A percentile compares a stretch with the other conserved stretches of the same genome.
These are phyloP conservation scores for Spinibarbus caldwelli DNA, from an alignment of 2,797 vertebrate species.

Conservation along the genomic window DNA sequence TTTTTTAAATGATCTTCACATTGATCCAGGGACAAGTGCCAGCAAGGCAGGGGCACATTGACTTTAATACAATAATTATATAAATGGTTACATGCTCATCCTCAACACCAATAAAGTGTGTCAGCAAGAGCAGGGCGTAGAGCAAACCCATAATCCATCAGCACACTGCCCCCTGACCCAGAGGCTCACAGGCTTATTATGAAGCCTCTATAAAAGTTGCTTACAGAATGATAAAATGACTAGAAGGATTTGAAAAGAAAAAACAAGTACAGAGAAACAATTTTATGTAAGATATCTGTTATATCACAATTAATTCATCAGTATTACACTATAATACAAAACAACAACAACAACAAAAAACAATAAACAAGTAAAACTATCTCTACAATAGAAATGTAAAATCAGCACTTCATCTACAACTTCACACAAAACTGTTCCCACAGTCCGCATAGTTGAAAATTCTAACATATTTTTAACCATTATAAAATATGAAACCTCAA, in stretches of 20 bases:
- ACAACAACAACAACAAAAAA: too few species aligned
- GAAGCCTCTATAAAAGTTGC: slow-evolving; percentile 86
- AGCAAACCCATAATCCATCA: slow-evolving; percentile 99
- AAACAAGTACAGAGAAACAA: slow-evolving; percentile 41
- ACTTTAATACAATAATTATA: slow-evolving; percentile 99
- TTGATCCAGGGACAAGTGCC: slow-evolving; percentile 96
- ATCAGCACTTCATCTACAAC: background rate
- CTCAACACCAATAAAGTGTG: slow-evolving; percentile 97
- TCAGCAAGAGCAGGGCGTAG: slow-evolving; percentile 88
- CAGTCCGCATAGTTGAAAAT: background rate
- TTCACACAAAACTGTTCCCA: background rate
- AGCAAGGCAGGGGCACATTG: slow-evolving; percentile 86
- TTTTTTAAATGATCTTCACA: slow-evolving; percentile 99
- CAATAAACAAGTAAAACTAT: too few species aligned
- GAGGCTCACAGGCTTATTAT: slow-evolving; percentile 84
- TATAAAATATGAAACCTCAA: background rate
- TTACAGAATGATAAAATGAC: slow-evolving; percentile 78
- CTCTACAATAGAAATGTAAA: background rate
- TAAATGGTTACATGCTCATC: slow-evolving; percentile 99
- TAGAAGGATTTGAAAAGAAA: slow-evolving; percentile 68
- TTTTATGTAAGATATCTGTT: background rate
- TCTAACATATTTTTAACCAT: background rate
- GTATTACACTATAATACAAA: too few species aligned
- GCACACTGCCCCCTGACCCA: slow-evolving; percentile 93
- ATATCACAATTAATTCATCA: too few species aligned